These are phyloP conservation scores for Lepus timidus DNA, from an alignment of 2,113 vertebrate species.

Conservation along the genomic window DNA sequence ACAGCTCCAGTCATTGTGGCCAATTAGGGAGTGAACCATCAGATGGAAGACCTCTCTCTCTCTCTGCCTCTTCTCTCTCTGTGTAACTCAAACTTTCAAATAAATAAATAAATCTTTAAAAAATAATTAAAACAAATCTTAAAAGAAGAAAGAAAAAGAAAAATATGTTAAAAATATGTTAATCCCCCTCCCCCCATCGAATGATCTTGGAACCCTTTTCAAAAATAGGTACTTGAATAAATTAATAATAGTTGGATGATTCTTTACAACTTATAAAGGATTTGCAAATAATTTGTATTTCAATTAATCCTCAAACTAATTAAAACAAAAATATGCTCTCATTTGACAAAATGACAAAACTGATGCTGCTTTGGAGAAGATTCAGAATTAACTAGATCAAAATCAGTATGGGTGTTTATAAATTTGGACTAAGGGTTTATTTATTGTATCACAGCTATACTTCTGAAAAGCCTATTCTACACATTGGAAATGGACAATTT, in stretches of 20 bases:
- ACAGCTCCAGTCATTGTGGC: no score
- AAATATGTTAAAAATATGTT: no score
- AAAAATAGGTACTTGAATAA: neutral
- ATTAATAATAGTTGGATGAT: neutral
- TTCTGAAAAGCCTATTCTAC: neutral
- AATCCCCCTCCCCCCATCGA: neutral
- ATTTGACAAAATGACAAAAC: neutral
- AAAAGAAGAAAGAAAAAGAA: no score
- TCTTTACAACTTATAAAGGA: neutral
- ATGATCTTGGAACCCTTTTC: neutral
- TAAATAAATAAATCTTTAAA: no score
- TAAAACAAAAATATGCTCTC: neutral
- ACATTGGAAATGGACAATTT: neutral
- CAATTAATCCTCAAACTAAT: constrained; percentile 13
- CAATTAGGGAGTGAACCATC: no score
- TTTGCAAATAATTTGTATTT: constrained; percentile 44
- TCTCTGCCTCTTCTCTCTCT: no score
- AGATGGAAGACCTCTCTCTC: no score
- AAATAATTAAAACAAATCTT: no score
- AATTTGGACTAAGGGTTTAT: constrained; percentile 5
- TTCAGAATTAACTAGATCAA: constrained; percentile 20
- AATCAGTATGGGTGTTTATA: neutral
- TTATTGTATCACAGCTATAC: neutral
- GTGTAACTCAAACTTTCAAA: no score
- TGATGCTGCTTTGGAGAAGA: neutral